These are phyloP conservation scores for Lanius collurio DNA, from an alignment of 2,113 vertebrate genomes.

Conservation along the genomic window DNA sequence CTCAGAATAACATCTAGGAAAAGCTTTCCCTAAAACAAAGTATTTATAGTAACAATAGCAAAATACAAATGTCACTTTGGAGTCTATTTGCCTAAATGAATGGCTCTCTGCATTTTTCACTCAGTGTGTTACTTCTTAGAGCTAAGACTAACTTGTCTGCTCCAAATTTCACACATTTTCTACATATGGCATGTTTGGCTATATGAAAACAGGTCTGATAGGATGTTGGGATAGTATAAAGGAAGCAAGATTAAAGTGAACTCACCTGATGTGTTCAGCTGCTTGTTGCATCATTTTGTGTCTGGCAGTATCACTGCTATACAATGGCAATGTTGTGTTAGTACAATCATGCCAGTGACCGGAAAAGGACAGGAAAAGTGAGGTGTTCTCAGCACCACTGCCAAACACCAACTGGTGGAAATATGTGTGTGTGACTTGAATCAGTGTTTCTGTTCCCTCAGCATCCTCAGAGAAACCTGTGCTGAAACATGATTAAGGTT, in stretches of 20 bases:
- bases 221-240: not conserved
- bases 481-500: not conserved
- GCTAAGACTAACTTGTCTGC: not conserved
- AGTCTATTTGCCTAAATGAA: conserved; percentile 34
- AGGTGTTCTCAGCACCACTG: not conserved
- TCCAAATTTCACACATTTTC: conserved; percentile 14
- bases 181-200: not conserved
- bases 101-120: conserved; percentile 4
- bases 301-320: not conserved
- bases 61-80: conserved; percentile 9
- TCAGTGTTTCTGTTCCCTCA: not conserved
- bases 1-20: conserved; percentile 15
- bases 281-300: not conserved
- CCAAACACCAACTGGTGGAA: not conserved
- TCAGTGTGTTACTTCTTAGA: not conserved
- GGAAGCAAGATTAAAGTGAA: not conserved
- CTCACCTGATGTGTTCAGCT: not conserved
- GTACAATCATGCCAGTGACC: not conserved
- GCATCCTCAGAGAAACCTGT: not conserved
- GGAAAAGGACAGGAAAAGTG: not conserved
- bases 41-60: not conserved
- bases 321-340: not conserved
- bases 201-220: not conserved
- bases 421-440: not conserved
- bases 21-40: conserved; percentile 50